Evolutionary conservation across 2,797 vertebrate species (phyloP).

Genomic region (Oceanodroma leucorhoa): DNA sequence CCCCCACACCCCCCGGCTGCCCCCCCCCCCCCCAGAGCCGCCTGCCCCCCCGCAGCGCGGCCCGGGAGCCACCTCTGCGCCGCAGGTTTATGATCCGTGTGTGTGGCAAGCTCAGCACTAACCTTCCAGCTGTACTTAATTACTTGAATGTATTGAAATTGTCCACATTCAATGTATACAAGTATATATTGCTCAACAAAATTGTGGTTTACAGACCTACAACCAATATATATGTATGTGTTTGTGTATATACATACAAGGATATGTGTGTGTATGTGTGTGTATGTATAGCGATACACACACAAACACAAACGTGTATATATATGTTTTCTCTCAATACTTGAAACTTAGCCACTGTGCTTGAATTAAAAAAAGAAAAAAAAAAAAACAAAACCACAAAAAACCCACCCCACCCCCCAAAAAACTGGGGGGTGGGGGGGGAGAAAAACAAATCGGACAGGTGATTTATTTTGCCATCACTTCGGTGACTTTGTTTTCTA

Average conservation of each 20-base stretch:
- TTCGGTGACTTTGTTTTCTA: slow-evolving; percentile 62
- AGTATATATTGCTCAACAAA: slow-evolving; percentile 31
- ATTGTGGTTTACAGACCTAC: slow-evolving; percentile 52
- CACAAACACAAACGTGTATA: slow-evolving; percentile 49
- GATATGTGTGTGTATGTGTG: slow-evolving; percentile 21
- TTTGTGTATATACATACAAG: slow-evolving; percentile 50
- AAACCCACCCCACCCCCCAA: neutral
- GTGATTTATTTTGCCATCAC: slow-evolving; percentile 60
- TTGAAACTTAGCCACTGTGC: slow-evolving; percentile 81
- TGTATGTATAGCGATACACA: neutral
- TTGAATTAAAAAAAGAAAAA: slow-evolving; percentile 26
- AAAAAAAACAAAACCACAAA: neutral
- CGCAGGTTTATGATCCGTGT: neutral
- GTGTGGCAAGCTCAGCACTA: slow-evolving; percentile 10
- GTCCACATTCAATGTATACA: slow-evolving; percentile 6
- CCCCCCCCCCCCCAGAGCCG: neutral
- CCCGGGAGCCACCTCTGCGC: neutral
- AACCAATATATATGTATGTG: slow-evolving; percentile 49
- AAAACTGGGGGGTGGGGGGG: neutral
- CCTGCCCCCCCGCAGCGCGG: neutral
- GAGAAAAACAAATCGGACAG: neutral
- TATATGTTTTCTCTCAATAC: slow-evolving; percentile 73
- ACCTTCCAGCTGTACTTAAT: slow-evolving; percentile 35
- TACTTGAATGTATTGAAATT: slow-evolving; percentile 66
- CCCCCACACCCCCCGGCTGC: neutral